Percentiles rank a stretch among this genome's conserved stretches.
phyloP scores from a whole-genome alignment of 2,888 invertebrate species.

The Linnaemya tessellans region DNA sequence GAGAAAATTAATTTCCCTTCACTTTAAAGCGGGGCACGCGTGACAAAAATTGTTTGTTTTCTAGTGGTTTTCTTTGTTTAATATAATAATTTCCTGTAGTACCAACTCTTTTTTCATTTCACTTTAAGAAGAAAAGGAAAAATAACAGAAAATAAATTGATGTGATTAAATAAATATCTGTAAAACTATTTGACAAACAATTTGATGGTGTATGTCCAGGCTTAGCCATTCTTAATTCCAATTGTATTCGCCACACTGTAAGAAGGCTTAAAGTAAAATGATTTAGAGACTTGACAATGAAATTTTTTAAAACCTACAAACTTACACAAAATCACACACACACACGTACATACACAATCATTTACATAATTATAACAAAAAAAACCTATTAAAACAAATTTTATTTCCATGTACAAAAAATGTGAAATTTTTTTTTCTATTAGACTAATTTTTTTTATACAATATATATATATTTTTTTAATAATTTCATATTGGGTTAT shows the following conservation, averaged over 20 bases:
- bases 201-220: neutral
- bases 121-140: neutral
- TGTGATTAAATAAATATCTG: no score
- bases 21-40: neutral
- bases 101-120: no score
- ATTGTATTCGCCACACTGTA: neutral
- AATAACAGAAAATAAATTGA: neutral
- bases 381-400: slow-evolving; percentile 30
- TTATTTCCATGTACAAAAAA: slow-evolving; percentile 52
- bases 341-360: slow-evolving; percentile 39
- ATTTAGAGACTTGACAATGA: neutral
- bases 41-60: neutral
- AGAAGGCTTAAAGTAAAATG: neutral
- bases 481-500: slow-evolving; percentile 9
- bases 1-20: neutral
- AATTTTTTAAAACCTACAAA: slow-evolving; percentile 40
- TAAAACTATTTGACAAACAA: neutral
- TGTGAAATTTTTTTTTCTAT: slow-evolving; percentile 20
- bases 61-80: no score
- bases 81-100: no score
- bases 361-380: slow-evolving; percentile 12
- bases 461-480: slow-evolving; percentile 6
- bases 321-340: slow-evolving; percentile 46
- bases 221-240: neutral
- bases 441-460: slow-evolving; percentile 51